These are phyloP conservation scores for Yponomeuta plumbellus DNA, from an alignment of 2,888 invertebrate genomes.

Conservation along the genomic window DNA sequence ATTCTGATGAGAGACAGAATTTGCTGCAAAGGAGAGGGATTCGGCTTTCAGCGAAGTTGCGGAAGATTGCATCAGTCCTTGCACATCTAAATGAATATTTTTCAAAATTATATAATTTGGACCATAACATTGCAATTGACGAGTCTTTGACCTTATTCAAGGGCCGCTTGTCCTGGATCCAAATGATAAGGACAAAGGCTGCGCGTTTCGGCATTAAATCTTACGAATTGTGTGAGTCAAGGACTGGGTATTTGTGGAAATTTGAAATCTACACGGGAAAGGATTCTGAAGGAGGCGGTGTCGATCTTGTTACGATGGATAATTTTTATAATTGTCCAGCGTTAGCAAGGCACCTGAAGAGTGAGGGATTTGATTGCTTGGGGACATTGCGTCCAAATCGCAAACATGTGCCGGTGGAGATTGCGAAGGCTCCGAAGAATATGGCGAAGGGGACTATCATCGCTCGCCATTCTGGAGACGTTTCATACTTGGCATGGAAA, in stretches of 20 bases:
- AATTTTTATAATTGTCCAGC: too few species aligned
- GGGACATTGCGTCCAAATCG: conserved; percentile 27
- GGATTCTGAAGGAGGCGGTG: conserved; percentile 11
- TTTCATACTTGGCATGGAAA: conserved; percentile 26
- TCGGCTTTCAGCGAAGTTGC: conserved; percentile 11
- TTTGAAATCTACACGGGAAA: conserved; percentile 20
- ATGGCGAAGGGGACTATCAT: conserved; percentile 20
- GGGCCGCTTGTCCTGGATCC: conserved; percentile 24
- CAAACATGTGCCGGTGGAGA: conserved; percentile 24
- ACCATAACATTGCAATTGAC: conserved; percentile 22
- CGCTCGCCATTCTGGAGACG: conserved; percentile 20
- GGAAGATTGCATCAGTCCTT: conserved; percentile 13
- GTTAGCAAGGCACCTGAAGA: conserved; percentile 22
- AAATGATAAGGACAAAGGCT: conserved; percentile 24
- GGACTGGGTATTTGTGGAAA: conserved; percentile 24
- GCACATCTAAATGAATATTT: conserved; percentile 8
- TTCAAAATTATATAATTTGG: not conserved
- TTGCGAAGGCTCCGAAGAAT: conserved; percentile 14
- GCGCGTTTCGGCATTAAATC: conserved; percentile 27
- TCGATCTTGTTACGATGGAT: conserved; percentile 23
- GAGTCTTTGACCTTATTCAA: conserved; percentile 23
- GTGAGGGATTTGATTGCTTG: conserved; percentile 26
- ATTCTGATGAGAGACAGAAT: conserved; percentile 16
- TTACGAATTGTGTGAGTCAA: conserved; percentile 27
- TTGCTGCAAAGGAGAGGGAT: conserved; percentile 14